Evolutionary conservation across 37 sponge, comb jelly and placozoan species (phyloP).

Genomic region (Agelas oroides): DNA sequence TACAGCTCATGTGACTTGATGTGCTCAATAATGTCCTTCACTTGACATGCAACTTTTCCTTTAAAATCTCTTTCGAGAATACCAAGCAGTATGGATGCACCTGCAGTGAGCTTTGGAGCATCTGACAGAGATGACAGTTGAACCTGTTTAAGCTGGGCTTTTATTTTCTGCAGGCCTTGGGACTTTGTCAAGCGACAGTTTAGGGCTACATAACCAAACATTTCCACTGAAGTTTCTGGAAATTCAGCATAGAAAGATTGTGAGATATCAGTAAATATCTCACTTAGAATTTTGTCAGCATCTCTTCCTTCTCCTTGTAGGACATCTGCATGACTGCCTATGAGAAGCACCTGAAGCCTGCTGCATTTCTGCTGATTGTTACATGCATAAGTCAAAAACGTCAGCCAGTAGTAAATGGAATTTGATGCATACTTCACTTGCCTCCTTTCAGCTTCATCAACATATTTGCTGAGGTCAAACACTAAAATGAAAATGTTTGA

Average conservation of each 20-base stretch:
- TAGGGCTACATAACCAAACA: background rate
- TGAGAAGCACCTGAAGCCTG: constrained; percentile 2
- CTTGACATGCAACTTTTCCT: too few species aligned
- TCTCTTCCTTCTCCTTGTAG: background rate
- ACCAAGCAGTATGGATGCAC: background rate
- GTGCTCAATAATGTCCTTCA: too few species aligned
- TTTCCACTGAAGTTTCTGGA: too few species aligned
- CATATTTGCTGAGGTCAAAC: constrained; percentile 6
- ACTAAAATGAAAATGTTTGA: constrained; percentile 16
- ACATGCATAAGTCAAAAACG: background rate
- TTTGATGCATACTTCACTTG: too few species aligned
- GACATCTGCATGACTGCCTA: constrained; percentile 32
- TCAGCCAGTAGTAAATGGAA: constrained; percentile 33
- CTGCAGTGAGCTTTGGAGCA: too few species aligned
- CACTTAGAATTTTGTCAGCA: background rate
- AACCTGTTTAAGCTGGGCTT: background rate
- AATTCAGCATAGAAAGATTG: background rate
- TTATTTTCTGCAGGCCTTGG: background rate
- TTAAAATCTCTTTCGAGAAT: constrained; percentile 1
- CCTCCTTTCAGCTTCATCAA: background rate
- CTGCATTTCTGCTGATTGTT: background rate
- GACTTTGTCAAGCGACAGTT: constrained; percentile 5
- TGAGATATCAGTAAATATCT: background rate
- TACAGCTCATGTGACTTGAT: too few species aligned
- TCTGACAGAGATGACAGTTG: too few species aligned